phyloP scores from a whole-genome alignment of 1,140 invertebrate genomes.

The Andrena cerasifolii region DNA sequence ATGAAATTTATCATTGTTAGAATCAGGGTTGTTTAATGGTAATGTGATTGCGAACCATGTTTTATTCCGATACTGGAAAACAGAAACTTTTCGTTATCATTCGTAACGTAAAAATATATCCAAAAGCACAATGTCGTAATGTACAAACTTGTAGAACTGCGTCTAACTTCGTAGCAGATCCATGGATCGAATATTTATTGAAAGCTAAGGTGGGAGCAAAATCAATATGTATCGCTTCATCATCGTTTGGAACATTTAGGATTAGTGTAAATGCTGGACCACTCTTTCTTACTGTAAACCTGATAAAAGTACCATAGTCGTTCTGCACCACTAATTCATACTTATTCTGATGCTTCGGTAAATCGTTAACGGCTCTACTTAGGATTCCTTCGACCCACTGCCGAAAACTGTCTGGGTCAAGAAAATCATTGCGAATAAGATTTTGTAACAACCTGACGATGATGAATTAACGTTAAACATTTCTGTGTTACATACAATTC shows the following conservation, averaged over 20 bases:
- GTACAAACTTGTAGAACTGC: rapidly evolving
- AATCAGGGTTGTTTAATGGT: slow-evolving; percentile 32
- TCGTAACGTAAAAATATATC: neutral
- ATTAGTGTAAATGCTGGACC: slow-evolving; percentile 82
- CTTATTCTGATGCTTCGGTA: slow-evolving; percentile 53
- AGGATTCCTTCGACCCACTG: slow-evolving; percentile 79
- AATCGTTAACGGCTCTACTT: slow-evolving; percentile 67
- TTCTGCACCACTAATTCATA: neutral
- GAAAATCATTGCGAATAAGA: slow-evolving; percentile 73
- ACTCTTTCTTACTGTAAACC: slow-evolving; percentile 72
- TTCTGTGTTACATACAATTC: too few relatives aligned
- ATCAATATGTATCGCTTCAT: slow-evolving; percentile 76
- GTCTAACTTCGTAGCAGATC: neutral
- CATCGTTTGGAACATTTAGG: slow-evolving; percentile 45
- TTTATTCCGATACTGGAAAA: slow-evolving; percentile 23
- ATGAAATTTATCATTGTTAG: neutral
- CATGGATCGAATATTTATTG: slow-evolving; percentile 35
- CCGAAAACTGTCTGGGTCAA: slow-evolving; percentile 79
- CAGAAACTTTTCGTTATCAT: slow-evolving; percentile 10
- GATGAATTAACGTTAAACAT: neutral
- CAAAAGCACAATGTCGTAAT: neutral
- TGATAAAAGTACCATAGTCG: neutral
- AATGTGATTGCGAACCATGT: slow-evolving; percentile 63
- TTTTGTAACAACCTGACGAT: slow-evolving; percentile 71
- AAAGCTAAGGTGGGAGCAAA: slow-evolving; percentile 81